Conservation (phyloP, 2,113 vertebrate genomes). For the Sciurus niger region DNA sequence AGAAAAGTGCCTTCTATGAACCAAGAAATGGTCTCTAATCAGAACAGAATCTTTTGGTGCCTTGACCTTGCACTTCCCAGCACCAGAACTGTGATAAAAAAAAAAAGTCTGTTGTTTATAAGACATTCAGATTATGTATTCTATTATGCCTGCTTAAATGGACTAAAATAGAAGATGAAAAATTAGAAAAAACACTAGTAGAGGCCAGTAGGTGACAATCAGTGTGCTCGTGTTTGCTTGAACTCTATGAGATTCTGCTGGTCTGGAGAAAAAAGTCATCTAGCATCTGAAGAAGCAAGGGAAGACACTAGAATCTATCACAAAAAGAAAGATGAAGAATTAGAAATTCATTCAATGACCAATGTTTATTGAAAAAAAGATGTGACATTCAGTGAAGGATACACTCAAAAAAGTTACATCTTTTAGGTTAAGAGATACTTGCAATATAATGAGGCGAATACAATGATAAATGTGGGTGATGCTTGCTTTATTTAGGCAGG, state of each 20-base stretch:
- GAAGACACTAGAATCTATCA: background rate
- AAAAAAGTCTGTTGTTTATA: background rate
- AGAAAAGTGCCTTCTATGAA: background rate
- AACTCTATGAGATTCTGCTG: background rate
- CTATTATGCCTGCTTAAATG: background rate
- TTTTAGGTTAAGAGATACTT: slow-evolving; percentile 24
- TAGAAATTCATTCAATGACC: background rate
- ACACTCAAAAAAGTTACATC: slow-evolving; percentile 1
- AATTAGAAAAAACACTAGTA: background rate
- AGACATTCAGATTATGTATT: background rate
- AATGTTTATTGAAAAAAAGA: slow-evolving; percentile 44
- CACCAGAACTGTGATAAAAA: background rate
- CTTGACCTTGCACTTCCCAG: background rate
- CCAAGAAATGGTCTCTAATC: background rate
- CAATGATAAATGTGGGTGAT: background rate
- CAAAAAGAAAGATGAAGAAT: slow-evolving; percentile 20
- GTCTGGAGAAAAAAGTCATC: background rate
- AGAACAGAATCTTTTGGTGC: background rate
- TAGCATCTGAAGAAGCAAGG: background rate
- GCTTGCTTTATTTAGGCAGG: background rate
- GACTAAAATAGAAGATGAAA: background rate
- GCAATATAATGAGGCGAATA: background rate
- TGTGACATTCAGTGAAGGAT: background rate
- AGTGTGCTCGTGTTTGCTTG: background rate
- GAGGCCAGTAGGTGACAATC: background rate